A percentile compares a stretch with the other conserved stretches of the same genome.
These are phyloP conservation scores for Gallinago solitaria DNA, from an alignment of 2,797 vertebrate species.

Conservation along the genomic window DNA sequence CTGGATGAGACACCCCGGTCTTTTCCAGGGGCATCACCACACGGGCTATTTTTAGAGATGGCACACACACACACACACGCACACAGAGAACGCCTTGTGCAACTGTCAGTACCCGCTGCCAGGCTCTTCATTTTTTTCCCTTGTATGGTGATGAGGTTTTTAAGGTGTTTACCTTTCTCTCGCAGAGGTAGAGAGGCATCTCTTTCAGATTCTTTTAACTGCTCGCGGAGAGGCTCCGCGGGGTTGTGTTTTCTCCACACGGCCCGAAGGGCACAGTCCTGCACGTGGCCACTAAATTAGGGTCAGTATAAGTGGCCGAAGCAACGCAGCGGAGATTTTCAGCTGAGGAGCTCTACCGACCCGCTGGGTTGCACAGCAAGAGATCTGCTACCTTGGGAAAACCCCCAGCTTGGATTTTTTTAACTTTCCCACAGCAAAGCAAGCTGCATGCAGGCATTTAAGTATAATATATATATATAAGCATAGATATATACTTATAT, in stretches of 20 bases:
- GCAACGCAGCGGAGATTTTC: not conserved
- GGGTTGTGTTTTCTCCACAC: not conserved
- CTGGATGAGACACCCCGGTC: not conserved
- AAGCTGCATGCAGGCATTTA: not conserved
- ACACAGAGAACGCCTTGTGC: not conserved
- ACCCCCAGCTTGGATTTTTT: not conserved
- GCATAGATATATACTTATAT: too few relatives aligned
- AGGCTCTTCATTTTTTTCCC: slow-evolving; percentile 47
- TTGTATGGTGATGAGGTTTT: slow-evolving; percentile 51
- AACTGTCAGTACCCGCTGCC: not conserved
- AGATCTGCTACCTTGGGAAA: not conserved
- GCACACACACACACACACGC: not conserved
- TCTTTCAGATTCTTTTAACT: not conserved
- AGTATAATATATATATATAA: too few relatives aligned
- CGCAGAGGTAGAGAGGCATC: not conserved
- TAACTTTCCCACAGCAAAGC: slow-evolving; percentile 5
- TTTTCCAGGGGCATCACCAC: slow-evolving; percentile 5
- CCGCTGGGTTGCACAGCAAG: not conserved
- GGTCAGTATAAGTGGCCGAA: not conserved
- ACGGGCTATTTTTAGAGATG: slow-evolving; percentile 29
- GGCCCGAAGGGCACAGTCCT: not conserved
- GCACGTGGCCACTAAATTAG: not conserved
- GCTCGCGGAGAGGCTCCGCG: not conserved
- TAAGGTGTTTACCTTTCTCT: slow-evolving; percentile 30
- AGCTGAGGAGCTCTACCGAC: not conserved